Evolutionary conservation across 2,797 vertebrate genomes (phyloP).

Genomic region (Falco peregrinus): DNA sequence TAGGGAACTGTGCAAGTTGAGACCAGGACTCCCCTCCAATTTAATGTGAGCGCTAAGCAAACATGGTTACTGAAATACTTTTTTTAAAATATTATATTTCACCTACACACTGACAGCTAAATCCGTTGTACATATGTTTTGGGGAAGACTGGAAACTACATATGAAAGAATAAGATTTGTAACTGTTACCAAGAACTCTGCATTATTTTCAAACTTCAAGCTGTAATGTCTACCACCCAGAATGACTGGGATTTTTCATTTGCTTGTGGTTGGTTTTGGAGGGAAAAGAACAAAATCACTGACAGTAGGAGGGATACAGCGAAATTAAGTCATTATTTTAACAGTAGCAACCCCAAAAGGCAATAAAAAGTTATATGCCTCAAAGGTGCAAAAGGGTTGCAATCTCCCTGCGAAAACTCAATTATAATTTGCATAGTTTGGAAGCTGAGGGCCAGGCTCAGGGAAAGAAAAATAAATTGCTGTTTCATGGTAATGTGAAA

Average conservation of each 20-base stretch:
- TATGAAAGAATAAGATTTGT: neutral
- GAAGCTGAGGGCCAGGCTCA: neutral
- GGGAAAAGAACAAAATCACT: neutral
- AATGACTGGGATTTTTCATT: neutral
- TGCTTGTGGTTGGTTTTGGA: neutral
- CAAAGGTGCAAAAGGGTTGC: neutral
- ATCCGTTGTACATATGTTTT: neutral
- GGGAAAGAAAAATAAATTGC: fast-evolving
- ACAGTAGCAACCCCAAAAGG: neutral
- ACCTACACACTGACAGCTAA: neutral
- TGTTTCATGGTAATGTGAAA: neutral
- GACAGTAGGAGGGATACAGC: neutral
- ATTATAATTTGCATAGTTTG: neutral
- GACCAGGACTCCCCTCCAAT: neutral
- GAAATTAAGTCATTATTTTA: neutral
- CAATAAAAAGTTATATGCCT: neutral
- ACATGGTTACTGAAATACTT: neutral
- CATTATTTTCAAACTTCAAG: neutral
- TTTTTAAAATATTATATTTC: neutral
- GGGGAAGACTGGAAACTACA: neutral
- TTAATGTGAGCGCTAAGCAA: neutral
- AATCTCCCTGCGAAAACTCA: neutral
- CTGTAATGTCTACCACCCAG: neutral
- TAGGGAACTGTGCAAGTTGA: neutral
- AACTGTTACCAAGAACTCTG: neutral